Conservation (phyloP, 2,113 vertebrate species). For the Sclerurus mexicanus region DNA sequence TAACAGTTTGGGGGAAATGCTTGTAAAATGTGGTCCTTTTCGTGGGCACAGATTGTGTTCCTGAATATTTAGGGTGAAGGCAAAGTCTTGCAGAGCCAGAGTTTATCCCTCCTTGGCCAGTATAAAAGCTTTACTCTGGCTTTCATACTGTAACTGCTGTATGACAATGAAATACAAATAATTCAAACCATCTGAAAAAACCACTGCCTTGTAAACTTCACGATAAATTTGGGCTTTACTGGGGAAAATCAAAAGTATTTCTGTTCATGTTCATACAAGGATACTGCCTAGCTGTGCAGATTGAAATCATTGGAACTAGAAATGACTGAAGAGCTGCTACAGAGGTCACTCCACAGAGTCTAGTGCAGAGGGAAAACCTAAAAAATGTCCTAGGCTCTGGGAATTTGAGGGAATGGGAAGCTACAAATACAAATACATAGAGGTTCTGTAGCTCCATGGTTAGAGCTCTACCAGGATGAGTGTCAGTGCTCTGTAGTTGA, state of each 20-base stretch:
- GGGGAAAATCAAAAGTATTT: neutral
- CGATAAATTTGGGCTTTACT: neutral
- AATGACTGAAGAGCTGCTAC: neutral
- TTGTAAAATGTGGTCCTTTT: neutral
- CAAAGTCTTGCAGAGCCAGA: neutral
- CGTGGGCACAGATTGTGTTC: neutral
- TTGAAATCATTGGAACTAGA: neutral
- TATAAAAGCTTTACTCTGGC: neutral
- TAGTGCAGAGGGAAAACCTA: neutral
- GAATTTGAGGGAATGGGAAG: neutral
- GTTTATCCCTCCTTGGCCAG: neutral
- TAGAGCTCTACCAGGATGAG: neutral
- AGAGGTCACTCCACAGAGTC: neutral
- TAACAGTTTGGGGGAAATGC: neutral
- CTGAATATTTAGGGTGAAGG: neutral
- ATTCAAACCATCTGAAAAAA: neutral
- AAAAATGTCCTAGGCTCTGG: neutral
- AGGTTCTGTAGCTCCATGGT: neutral
- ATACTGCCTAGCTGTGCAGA: neutral
- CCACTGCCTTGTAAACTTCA: neutral
- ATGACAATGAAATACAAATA: neutral
- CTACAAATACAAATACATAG: neutral
- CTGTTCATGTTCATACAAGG: neutral
- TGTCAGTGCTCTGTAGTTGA: neutral
- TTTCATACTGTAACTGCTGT: neutral